Conservation (phyloP, 2,888 invertebrate species). For the Erpobdella octoculata region DNA sequence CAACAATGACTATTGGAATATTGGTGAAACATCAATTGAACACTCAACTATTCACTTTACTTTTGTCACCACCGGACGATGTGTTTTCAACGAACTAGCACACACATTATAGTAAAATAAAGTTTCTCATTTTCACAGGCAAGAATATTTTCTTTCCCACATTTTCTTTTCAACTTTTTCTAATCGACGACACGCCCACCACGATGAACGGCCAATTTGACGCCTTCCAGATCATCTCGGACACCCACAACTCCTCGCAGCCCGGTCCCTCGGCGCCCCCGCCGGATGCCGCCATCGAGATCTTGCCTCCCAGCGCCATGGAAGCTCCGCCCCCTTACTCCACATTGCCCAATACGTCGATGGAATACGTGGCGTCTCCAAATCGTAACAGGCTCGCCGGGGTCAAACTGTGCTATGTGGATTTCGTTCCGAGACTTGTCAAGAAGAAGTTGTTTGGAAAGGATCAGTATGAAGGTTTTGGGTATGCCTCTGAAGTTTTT, state of each 20-base stretch:
- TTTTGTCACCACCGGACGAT: too few species aligned
- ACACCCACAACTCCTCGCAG: neutral
- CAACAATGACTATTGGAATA: too few species aligned
- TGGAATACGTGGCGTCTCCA: conserved; percentile 9
- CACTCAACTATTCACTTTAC: too few species aligned
- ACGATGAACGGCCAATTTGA: too few species aligned
- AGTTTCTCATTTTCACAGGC: too few species aligned
- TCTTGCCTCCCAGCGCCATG: conserved; percentile 12
- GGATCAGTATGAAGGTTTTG: conserved; percentile 37
- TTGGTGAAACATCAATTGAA: too few species aligned
- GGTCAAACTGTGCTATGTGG: conserved; percentile 36
- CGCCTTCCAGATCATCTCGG: neutral
- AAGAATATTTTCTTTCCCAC: too few species aligned
- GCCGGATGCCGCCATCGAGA: neutral
- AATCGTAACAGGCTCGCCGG: conserved; percentile 26
- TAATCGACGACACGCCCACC: too few species aligned
- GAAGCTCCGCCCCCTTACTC: conserved; percentile 38
- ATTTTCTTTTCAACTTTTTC: too few species aligned
- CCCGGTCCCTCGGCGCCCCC: neutral
- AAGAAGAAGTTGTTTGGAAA: conserved; percentile 34
- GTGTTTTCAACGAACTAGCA: too few species aligned
- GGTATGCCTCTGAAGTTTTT: conserved; percentile 35
- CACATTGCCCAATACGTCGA: conserved; percentile 32
- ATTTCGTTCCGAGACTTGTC: conserved; percentile 36
- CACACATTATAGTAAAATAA: too few species aligned